Conservation (phyloP, 2,797 vertebrate species). For the Cossypha caffra region DNA sequence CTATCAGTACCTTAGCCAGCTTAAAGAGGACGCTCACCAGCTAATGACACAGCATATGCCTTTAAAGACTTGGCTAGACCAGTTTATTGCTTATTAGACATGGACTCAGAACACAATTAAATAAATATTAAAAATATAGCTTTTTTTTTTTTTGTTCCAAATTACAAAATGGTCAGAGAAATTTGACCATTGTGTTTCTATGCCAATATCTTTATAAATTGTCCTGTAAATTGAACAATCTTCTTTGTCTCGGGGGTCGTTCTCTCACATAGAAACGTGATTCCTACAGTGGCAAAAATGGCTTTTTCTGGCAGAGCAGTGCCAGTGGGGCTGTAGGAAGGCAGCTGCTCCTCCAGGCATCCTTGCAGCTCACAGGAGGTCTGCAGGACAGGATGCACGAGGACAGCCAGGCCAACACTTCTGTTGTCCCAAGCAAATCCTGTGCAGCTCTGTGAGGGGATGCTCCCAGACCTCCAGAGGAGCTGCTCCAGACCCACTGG, state of each 20-base stretch:
- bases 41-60: slow-evolving; percentile 70
- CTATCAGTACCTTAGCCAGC: slow-evolving; percentile 84
- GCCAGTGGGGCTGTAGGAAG: background rate
- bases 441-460: background rate
- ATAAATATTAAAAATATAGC: slow-evolving; percentile 78
- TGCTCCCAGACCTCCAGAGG: background rate
- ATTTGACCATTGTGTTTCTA: slow-evolving; percentile 70
- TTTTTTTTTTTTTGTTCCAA: slow-evolving; percentile 66
- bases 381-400: background rate
- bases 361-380: background rate
- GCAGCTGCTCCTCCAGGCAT: background rate
- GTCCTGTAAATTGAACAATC: slow-evolving; percentile 56
- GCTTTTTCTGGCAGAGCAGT: background rate
- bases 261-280: background rate
- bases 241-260: background rate
- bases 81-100: slow-evolving; percentile 75
- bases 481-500: background rate
- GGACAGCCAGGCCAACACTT: background rate
- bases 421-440: background rate
- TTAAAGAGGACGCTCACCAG: slow-evolving; percentile 90
- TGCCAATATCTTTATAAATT: slow-evolving; percentile 67
- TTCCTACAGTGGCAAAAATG: slow-evolving; percentile 20
- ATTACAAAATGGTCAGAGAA: slow-evolving; percentile 77
- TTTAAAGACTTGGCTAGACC: slow-evolving; percentile 70
- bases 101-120: slow-evolving; percentile 73